These are phyloP conservation scores for Carduelis carduelis DNA, from an alignment of 2,797 vertebrate species.

Conservation along the genomic window DNA sequence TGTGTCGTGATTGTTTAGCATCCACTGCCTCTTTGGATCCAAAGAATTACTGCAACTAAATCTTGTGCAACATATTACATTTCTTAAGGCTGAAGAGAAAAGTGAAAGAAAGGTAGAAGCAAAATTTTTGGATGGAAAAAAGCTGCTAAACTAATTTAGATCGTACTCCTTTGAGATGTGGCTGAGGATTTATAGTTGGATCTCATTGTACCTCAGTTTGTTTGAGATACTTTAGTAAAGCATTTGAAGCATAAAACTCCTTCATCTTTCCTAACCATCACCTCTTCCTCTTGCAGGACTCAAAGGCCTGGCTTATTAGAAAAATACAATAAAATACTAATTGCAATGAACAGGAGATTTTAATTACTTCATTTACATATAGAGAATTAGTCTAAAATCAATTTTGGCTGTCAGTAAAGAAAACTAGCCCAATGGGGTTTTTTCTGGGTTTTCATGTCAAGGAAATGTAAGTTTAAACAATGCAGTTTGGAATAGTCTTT, in stretches of 20 bases:
- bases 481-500: not conserved
- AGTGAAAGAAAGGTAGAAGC: not conserved
- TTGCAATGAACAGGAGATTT: constrained; percentile 16
- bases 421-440: not conserved
- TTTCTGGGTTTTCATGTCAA: constrained; percentile 43
- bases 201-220: not conserved
- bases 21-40: not conserved
- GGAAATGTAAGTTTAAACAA: constrained; percentile 55
- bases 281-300: not conserved
- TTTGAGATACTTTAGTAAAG: not conserved
- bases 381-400: constrained; percentile 66
- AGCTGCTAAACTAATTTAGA: not conserved
- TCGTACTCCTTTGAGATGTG: not conserved
- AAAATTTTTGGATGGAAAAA: not conserved
- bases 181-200: not conserved
- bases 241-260: not conserved
- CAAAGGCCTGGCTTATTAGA: constrained; percentile 15
- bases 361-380: constrained; percentile 66
- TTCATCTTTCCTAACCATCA: not conserved
- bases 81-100: not conserved
- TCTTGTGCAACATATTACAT: not conserved
- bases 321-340: constrained; percentile 57
- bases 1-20: not conserved
- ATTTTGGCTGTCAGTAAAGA: constrained; percentile 49
- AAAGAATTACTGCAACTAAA: not conserved